Evolutionary conservation across 2,113 vertebrate species (phyloP), one percentile per base, ranked within the genome.

Genomic region (Mormyrus lacerda): DNA sequence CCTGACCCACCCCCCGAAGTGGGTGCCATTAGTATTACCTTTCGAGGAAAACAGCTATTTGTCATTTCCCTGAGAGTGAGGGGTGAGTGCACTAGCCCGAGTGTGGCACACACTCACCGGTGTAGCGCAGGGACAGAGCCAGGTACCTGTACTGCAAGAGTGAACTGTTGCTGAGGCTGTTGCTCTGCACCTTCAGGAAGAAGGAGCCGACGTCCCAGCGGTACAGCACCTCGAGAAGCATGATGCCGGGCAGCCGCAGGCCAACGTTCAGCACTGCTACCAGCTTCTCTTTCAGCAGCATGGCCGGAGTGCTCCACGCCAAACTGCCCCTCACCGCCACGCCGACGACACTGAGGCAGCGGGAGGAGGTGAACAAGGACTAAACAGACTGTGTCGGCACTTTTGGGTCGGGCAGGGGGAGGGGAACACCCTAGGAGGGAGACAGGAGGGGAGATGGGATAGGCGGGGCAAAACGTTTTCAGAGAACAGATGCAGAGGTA

Each of bases 101-200:
- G 10, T 24, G 76, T 2, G 42, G 5, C 19, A 19, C 39, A 42
- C 58, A 98, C 98, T 96, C 89, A 99, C 98, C 98, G 88, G 98
- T 97, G 88, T 99, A 99, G 95, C 99, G 98, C 96, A 99, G 97
- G 93, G 99, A 99, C 90, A 99, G 97, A 44, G 97, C 97, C 96
- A 99, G 94, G 94, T 99, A 99, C 94, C 99, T 99, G 95, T 99
- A 99, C 91, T 99, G 98, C 94, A 99, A 99, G 90, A 99, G 96
- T 51, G 98, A 98, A 92, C 98, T 99, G 95, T 98, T 98, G 94
- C 94, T 98, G 91, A 99, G 97, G 93, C 97, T 99, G 94, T 97
- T 98, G 92, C 97, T 97, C 94, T 99, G 98, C 96, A 99, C 98
- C 96, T 99, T 98, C 96, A 99, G 98, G 95, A 99, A 99, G 94